Evolutionary conservation across 2,797 vertebrate genomes (phyloP), one percentile per base, ranked within the genome.

Genomic region (Alauda arvensis): DNA sequence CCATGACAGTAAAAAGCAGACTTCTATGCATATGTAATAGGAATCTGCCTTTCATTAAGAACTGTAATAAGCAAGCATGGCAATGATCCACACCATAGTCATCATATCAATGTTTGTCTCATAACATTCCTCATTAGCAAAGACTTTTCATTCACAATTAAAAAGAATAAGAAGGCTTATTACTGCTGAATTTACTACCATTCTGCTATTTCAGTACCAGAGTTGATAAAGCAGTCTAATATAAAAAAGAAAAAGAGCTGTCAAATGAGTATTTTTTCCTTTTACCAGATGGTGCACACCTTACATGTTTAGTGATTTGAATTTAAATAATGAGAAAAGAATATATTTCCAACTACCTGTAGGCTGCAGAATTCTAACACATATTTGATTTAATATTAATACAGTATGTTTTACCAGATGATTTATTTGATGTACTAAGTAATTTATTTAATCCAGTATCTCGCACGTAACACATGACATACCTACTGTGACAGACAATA

Each of bases 331-430:
- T 79, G 49, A 63, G 66, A n/a, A 89, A 93, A 94, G 4, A 83
- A 75, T 86, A 51, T 63, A n/a, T 66, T 85, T 66, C 20, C 78
- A 83, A 34, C 53, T 80, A 88, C 49, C n/a, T 84, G 55, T 63
- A 86, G 68, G 39, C 83, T 72, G 39, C 31, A 84, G 51, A 83
- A 81, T 90, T 62, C 69, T 93, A 91, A 87, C 80, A 46, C 14
- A 3, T 69, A 82, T 90, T 93, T 94, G 84, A 85, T 89, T 93
- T 87, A 88, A 83, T 94, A 93, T 89, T 93, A 91, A 95, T 86
- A 59, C 10, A 61, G n/a, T 81, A 55, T 87, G 46, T 77, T 93
- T 93, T 87, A 95, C 39, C 23, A 59, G 62, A 77, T 86, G 18
- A 93, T 89, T 84, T 92, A 88, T 94, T 92, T 92, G 79, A 92